phyloP scores from a whole-genome alignment of 2,113 vertebrate genomes.

The Athene cunicularia region DNA sequence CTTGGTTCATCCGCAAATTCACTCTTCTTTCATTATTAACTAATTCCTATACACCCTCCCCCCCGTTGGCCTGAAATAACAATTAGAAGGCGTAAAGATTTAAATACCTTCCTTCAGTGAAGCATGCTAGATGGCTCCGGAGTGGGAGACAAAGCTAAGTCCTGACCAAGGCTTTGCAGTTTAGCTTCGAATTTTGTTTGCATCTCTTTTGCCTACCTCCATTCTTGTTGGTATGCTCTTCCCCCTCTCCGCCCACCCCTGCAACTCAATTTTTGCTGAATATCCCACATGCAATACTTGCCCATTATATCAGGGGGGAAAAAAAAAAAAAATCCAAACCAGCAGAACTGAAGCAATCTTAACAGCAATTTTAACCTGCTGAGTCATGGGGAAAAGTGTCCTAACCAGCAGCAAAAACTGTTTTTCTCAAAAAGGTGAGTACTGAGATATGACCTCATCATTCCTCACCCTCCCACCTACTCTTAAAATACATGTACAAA shows the following conservation, averaged over 20 bases:
- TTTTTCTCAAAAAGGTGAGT: not conserved
- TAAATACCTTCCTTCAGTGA: conserved; percentile 16
- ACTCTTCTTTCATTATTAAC: not conserved
- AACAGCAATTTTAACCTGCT: conserved; percentile 36
- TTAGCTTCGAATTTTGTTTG: not conserved
- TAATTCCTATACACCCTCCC: not conserved
- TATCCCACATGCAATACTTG: not conserved
- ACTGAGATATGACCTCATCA: not conserved
- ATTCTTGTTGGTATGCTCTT: not conserved
- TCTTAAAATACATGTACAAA: not conserved
- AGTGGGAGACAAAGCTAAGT: not conserved
- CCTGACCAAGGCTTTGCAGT: not conserved
- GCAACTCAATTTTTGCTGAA: conserved; percentile 17
- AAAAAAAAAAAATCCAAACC: not conserved
- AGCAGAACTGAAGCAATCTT: conserved; percentile 24
- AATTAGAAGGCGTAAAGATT: not conserved
- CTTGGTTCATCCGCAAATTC: not conserved
- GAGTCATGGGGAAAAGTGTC: conserved; percentile 9
- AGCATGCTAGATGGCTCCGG: not conserved
- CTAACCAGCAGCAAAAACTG: not conserved
- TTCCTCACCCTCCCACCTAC: not conserved
- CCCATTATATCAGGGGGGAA: not conserved
- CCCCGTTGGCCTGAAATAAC: not conserved
- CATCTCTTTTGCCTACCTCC: not conserved
- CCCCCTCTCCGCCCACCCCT: not conserved